Conservation (phyloP, 2,797 vertebrate species). For the Apogon talboti region DNA sequence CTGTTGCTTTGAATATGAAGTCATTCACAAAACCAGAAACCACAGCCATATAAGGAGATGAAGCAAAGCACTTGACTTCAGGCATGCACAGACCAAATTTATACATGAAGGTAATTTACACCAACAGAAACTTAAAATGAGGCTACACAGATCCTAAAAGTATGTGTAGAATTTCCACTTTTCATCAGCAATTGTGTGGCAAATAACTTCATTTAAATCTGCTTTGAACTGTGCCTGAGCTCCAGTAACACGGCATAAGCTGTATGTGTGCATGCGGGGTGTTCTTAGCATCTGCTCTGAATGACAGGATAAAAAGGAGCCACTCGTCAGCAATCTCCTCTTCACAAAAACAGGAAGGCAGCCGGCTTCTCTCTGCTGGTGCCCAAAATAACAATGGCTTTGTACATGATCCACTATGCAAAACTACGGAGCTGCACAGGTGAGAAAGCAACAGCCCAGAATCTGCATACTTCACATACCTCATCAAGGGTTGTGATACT, state of each 20-base stretch:
- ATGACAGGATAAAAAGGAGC: constrained; percentile 47
- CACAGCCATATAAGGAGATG: constrained; percentile 64
- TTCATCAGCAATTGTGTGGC: background rate
- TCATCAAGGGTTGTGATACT: background rate
- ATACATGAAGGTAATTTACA: constrained; percentile 28
- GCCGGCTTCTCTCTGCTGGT: constrained; percentile 30
- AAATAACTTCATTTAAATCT: constrained; percentile 42
- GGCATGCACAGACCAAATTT: constrained; percentile 44
- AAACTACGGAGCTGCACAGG: constrained; percentile 15
- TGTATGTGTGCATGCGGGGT: constrained; percentile 15
- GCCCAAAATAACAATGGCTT: constrained; percentile 9
- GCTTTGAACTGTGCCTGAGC: constrained; percentile 22
- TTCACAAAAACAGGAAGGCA: constrained; percentile 44
- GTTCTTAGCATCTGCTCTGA: constrained; percentile 36
- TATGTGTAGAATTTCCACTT: background rate
- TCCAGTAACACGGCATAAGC: constrained; percentile 30
- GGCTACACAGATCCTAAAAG: constrained; percentile 19
- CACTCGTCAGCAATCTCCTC: constrained; percentile 44
- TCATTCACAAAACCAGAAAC: constrained; percentile 53
- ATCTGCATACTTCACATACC: background rate
- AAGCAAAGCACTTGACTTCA: constrained; percentile 22
- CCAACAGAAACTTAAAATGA: constrained; percentile 18
- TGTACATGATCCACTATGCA: background rate
- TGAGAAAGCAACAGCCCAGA: background rate
- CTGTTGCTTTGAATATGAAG: constrained; percentile 55